Evolutionary conservation across 2,888 invertebrate species (phyloP).

Genomic region (Lissocephala sabroskyi): DNA sequence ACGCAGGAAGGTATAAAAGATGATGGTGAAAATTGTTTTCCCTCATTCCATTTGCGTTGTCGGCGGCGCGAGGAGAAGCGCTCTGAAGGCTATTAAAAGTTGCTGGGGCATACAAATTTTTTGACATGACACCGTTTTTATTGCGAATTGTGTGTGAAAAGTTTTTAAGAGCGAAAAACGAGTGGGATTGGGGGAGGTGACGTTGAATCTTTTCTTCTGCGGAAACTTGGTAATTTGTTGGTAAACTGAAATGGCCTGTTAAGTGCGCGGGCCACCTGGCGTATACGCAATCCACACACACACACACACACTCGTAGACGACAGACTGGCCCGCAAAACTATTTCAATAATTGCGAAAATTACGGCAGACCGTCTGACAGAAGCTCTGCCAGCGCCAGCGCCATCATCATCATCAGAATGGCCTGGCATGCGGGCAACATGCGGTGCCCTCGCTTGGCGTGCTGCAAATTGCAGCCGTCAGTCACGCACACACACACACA

Average conservation of each 20-base stretch:
- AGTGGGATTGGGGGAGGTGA: conserved; percentile 1
- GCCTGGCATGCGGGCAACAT: too few species aligned
- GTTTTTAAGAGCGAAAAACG: not conserved
- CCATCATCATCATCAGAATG: conserved; percentile 8
- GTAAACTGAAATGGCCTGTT: conserved; percentile 15
- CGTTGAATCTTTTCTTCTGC: conserved; percentile 3
- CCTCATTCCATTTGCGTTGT: too few species aligned
- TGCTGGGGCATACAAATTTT: not conserved
- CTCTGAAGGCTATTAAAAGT: conserved; percentile 9
- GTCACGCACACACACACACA: conserved; percentile 16
- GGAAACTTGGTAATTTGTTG: conserved; percentile 9
- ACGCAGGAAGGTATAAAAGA: too few species aligned
- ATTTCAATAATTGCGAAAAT: conserved; percentile 20
- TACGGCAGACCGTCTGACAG: not conserved
- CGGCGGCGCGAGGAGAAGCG: too few species aligned
- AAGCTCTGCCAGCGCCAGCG: not conserved
- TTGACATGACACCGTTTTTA: conserved; percentile 26
- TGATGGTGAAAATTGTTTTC: too few species aligned
- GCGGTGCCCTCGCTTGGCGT: conserved; percentile 15
- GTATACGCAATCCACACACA: too few species aligned
- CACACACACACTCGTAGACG: too few species aligned
- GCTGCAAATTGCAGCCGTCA: conserved; percentile 39
- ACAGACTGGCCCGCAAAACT: conserved; percentile 11
- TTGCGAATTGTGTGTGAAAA: not conserved
- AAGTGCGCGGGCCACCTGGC: not conserved